Conservation (phyloP, 2,888 invertebrate species). For the Branchipolynoe longqiensis region DNA sequence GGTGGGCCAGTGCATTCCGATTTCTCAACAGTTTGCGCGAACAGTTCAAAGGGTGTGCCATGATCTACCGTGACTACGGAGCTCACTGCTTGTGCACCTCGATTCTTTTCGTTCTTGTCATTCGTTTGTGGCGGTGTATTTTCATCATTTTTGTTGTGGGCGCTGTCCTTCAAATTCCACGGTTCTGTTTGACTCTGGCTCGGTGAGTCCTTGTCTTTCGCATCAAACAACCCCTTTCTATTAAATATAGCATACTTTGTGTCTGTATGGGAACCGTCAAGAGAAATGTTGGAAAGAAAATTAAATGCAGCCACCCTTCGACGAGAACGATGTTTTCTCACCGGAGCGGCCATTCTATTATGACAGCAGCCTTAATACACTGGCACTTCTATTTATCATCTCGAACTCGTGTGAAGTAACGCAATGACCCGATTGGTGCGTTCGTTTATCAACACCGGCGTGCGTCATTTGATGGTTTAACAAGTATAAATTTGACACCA, state of each 20-base stretch:
- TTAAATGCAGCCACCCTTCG: conserved; percentile 66
- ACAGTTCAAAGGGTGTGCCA: neutral
- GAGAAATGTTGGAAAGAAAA: conserved; percentile 68
- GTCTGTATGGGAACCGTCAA: conserved; percentile 68
- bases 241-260: conserved; percentile 66
- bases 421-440: no score
- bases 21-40: conserved; percentile 39
- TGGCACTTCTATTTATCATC: no score
- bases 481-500: no score
- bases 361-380: neutral
- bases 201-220: conserved; percentile 18
- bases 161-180: conserved; percentile 29
- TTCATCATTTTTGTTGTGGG: conserved; percentile 44
- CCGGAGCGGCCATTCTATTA: conserved; percentile 61
- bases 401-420: no score
- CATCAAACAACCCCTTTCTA: conserved; percentile 39
- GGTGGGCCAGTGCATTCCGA: conserved; percentile 2
- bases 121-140: conserved; percentile 50
- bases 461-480: no score
- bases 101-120: no score
- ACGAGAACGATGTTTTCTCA: conserved; percentile 61
- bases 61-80: no score
- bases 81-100: no score
- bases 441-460: no score
- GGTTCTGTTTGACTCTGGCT: conserved; percentile 17